phyloP scores from a whole-genome alignment of 2,113 vertebrate species.

The Bettongia penicillata region DNA sequence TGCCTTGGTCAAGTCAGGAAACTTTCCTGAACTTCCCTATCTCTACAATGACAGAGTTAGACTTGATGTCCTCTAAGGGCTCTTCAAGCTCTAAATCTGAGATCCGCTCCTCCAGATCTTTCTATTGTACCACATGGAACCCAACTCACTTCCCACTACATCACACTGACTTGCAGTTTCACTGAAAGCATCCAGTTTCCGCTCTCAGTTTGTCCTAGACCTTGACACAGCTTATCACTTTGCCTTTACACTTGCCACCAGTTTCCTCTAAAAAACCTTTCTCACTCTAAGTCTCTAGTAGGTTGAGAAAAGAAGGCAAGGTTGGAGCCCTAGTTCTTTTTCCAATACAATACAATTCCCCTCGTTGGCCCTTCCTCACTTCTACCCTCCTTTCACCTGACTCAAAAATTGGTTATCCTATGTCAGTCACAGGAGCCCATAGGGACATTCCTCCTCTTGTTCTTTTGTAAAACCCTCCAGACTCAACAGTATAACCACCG shows the following conservation, averaged over 20 bases:
- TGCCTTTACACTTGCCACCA: neutral
- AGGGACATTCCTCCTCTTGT: neutral
- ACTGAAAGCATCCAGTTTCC: neutral
- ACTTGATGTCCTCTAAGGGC: neutral
- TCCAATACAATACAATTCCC: no score
- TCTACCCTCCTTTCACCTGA: neutral
- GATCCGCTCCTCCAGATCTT: neutral
- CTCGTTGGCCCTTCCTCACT: no score
- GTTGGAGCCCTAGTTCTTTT: no score
- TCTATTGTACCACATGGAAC: neutral
- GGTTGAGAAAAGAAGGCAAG: neutral
- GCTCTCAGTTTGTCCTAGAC: neutral
- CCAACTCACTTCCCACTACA: neutral
- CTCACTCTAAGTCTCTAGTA: neutral
- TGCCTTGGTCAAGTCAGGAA: neutral
- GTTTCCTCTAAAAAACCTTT: neutral
- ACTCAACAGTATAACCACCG: neutral
- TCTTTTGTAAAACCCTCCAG: neutral
- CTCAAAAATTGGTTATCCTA: neutral
- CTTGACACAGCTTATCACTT: neutral
- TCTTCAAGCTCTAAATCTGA: neutral
- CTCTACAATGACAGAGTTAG: neutral
- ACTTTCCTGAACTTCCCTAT: neutral
- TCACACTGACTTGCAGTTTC: neutral
- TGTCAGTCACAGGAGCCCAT: neutral